Evolutionary conservation across 1,140 invertebrate species (phyloP).

Genomic region (Lepidurus apus): DNA sequence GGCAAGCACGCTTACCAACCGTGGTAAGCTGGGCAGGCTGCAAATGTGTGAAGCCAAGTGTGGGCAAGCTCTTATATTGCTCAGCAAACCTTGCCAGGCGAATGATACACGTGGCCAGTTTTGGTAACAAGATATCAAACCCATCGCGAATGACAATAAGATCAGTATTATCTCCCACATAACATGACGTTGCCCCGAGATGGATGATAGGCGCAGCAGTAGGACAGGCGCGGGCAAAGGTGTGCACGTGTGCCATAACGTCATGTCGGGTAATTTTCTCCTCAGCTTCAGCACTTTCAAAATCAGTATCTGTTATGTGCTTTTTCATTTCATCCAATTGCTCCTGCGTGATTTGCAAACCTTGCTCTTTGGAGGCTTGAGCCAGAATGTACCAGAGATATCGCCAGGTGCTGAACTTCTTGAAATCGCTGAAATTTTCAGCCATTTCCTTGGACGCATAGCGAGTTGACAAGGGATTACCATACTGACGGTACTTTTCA

Average conservation of each 20-base stretch:
- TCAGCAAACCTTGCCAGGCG: constrained; percentile 74
- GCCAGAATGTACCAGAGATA: no score
- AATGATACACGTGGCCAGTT: constrained; percentile 74
- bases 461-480: no score
- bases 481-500: no score
- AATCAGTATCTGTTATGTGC: constrained; percentile 81
- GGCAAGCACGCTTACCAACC: constrained; percentile 89
- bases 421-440: no score
- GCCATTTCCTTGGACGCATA: no score
- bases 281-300: constrained; percentile 70
- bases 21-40: constrained; percentile 97
- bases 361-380: constrained; percentile 85
- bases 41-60: constrained; percentile 92
- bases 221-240: constrained; percentile 81
- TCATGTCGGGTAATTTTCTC: constrained; percentile 89
- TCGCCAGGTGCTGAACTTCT: no score
- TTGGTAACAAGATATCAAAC: constrained; percentile 79
- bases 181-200: no score
- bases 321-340: constrained; percentile 84
- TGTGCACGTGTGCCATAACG: constrained; percentile 98
- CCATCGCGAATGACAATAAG: no score
- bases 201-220: constrained; percentile 92
- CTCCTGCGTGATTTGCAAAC: constrained; percentile 74
- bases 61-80: constrained; percentile 72
- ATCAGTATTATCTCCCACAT: no score